Conservation (phyloP, 2,113 vertebrate species). For the Psilopsiagon aymara region DNA sequence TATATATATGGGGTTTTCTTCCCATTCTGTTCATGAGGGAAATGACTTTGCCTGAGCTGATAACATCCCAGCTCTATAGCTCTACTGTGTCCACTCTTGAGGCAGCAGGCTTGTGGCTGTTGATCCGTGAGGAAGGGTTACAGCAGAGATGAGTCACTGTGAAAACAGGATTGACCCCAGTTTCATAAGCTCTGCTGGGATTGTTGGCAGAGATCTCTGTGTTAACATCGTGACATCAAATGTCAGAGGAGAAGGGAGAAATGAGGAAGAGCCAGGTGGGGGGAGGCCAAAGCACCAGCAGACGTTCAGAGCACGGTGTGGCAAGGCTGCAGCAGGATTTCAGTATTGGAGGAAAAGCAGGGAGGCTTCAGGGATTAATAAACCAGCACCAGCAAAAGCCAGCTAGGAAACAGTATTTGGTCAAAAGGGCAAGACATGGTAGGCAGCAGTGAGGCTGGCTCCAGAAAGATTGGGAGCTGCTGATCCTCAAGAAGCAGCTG, state of each 20-base stretch:
- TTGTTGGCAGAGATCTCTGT: background rate
- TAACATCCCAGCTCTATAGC: background rate
- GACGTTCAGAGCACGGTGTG: background rate
- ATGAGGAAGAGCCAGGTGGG: rapidly evolving
- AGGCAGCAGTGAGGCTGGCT: background rate
- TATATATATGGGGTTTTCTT: rapidly evolving
- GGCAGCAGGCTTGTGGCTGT: background rate
- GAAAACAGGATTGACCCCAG: background rate
- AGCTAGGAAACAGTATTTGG: rapidly evolving
- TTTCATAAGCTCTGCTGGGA: background rate
- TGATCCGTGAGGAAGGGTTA: background rate
- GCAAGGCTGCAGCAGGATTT: background rate
- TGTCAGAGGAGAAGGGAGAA: background rate
- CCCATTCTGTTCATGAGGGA: background rate
- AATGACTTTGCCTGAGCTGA: background rate
- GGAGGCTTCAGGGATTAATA: background rate
- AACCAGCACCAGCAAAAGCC: background rate
- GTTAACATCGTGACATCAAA: background rate
- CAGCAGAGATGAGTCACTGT: rapidly evolving
- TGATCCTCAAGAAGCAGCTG: background rate
- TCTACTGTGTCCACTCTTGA: rapidly evolving
- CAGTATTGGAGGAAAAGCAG: background rate
- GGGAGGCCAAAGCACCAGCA: background rate
- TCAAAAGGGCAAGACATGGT: background rate
- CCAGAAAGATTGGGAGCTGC: background rate